Evolutionary conservation across 2,888 invertebrate species (phyloP).

Genomic region (Lysandra bellargus): DNA sequence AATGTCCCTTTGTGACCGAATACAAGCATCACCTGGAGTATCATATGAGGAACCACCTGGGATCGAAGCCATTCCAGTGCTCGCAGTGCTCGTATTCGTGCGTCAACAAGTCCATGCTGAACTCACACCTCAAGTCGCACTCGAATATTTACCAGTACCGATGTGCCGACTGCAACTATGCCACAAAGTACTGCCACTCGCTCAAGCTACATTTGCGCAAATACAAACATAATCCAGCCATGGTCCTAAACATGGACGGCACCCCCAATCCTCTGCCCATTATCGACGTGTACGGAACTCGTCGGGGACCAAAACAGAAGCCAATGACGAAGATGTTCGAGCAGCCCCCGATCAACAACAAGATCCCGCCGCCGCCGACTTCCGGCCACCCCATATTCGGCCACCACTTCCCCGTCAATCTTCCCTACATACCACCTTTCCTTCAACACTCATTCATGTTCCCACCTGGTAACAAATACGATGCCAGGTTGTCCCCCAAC

Average conservation of each 20-base stretch:
- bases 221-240: conserved; percentile 93
- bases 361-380: conserved; percentile 54
- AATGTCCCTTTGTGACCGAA: conserved; percentile 98
- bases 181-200: conserved; percentile 98
- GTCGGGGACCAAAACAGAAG: conserved; percentile 90
- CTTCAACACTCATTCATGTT: conserved; percentile 73
- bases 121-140: conserved; percentile 98
- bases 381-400: conserved; percentile 68
- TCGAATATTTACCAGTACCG: conserved; percentile 95
- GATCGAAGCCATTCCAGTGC: conserved; percentile 97
- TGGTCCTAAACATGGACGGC: conserved; percentile 94
- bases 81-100: conserved; percentile 93
- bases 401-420: conserved; percentile 68
- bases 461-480: conserved; percentile 73
- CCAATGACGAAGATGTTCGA: conserved; percentile 66
- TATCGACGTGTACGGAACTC: conserved; percentile 94
- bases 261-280: conserved; percentile 92
- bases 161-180: conserved; percentile 96
- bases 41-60: conserved; percentile 96
- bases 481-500: conserved; percentile 59
- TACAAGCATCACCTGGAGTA: conserved; percentile 99
- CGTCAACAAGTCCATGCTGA: conserved; percentile 99
- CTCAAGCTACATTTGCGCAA: conserved; percentile 96
- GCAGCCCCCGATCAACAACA: conserved; percentile 56
- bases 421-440: conserved; percentile 72